Evolutionary conservation across 2,888 invertebrate genomes (phyloP), one percentile per base, ranked within the genome.

Genomic region (Drosophila rellima): DNA sequence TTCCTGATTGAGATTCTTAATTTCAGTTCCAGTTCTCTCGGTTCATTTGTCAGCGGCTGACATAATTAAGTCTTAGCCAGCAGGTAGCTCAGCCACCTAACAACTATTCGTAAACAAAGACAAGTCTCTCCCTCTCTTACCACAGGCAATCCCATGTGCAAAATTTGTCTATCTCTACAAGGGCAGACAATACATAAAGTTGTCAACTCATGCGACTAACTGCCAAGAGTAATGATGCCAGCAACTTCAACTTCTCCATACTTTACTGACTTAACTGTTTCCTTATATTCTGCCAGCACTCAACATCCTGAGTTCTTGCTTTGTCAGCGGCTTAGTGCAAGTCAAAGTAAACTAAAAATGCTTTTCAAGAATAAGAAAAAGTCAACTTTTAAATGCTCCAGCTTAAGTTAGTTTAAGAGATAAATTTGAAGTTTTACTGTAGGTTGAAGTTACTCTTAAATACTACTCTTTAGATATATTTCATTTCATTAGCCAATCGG

Each of bases 261-360:
- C 39, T 37, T 45, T 50, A 31, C 31, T 52, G 23, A 45, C 15
- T 31, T 20, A 23, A 13, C 18, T 40, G 66, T 13, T 37, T 37
- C 39, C 29, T 47, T 31, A 17, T 18, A 13, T 56, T n/a, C 37
- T 56, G 17, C 45, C 39, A 29, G 23, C 56, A 10, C 42, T 40
- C 13, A 33, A 26, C 63, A 33, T 47, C 15, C 23, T 33, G 31
- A 47, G 63, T 80, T 74, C 61, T 37, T 76, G 76, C 82, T 82
- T 84, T 82, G 79, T 82, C 82, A 80, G 80, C 84, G 82, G 72
- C 82, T 82, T 82, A 82, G 82, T 82, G 82, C 78, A 80, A 82
- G 71, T 85, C 74, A 80, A 85, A 82, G 82, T 74, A 85, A 85
- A 82, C 69, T 82, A 82, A 82, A 85, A 80, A 70, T 69, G 63